Base-by-base conservation (phyloP, 2,113 vertebrate genomes). In the Neogobius melanostomus region DNA sequence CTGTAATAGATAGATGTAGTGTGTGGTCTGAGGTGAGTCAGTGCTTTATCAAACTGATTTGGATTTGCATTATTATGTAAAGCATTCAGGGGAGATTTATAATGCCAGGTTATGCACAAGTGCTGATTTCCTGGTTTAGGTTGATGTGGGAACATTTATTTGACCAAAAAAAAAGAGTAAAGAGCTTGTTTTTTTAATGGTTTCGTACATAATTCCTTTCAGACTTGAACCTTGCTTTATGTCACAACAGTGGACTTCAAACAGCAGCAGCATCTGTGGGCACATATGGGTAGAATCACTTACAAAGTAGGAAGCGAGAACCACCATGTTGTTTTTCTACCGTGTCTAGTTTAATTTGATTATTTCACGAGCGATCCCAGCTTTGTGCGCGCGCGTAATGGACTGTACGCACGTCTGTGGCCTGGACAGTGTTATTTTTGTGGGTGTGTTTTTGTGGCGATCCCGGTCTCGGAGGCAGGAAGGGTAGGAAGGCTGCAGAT, bases 391-490 rank as follows among this genome's bases (percentile, higher is more conserved):
- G 28, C 28, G 28, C 28, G 28, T 36, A 36, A 36, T 36, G 28
- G 4, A 36, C 28, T 36, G 28, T 36, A 36, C 28, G 66, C 44
- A 6, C 62, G 62, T 77, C 61, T 72, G 76, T 47, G 72, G 72
- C 51, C 54, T 50, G 0, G 68, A 45, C 28, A 36, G 48, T 88
- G 84, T 86, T 90, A 47, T 84, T 87, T 87, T 75, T 84, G 72
- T 71, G 87, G 82, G 82, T 80, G 86, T 86, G 53, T 86, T 79
- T 83, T 82, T 82, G 87, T 85, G 60, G n/a, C 82, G 80, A 77
- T 83, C 82, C 80, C 82, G 86, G 85, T 91, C 83, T 82, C 74
- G 46, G 69, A 76, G 85, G 88, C 85, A 88, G 86, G 87, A 89
- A 89, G 82, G 82, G 86, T 36, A 36, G 28, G 28, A 2, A 36